Conservation (phyloP, 1,140 invertebrate species). For the Pogonomyrmex californicus region DNA sequence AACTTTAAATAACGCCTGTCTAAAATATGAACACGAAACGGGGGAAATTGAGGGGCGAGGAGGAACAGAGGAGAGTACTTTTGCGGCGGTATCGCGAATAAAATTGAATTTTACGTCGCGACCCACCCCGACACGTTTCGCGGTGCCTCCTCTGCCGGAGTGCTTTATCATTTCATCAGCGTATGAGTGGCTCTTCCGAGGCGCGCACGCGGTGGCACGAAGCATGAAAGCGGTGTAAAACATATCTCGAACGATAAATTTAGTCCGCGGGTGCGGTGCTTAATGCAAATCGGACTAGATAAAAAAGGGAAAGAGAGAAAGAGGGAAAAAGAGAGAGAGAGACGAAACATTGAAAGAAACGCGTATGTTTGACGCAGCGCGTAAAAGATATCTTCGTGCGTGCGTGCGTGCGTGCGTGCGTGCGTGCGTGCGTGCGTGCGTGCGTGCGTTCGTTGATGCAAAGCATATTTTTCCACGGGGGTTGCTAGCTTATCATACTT, state of each 20-base stretch:
- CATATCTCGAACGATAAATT: constrained; percentile 74
- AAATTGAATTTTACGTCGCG: constrained; percentile 61
- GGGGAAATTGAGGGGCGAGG: not conserved
- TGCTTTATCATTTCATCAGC: constrained; percentile 71
- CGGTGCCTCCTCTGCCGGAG: constrained; percentile 37
- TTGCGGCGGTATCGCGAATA: constrained; percentile 55
- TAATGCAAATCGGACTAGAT: constrained; percentile 72
- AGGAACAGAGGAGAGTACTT: not conserved
- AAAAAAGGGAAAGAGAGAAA: not conserved
- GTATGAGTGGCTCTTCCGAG: constrained; percentile 33
- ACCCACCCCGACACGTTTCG: constrained; percentile 10
- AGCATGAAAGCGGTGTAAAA: constrained; percentile 69
- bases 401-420: not conserved
- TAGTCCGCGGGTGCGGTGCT: constrained; percentile 62
- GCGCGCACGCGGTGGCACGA: constrained; percentile 33
- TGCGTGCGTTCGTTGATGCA: constrained; percentile 4
- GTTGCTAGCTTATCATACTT: constrained; percentile 44
- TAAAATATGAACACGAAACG: constrained; percentile 32
- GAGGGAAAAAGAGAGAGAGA: not conserved
- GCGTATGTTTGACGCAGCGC: constrained; percentile 6
- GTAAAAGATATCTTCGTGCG: not conserved
- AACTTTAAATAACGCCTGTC: constrained; percentile 1
- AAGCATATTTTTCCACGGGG: constrained; percentile 28
- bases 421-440: not conserved
- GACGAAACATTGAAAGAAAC: constrained; percentile 2